A percentile compares a stretch with the other conserved stretches of the same genome.
Evolutionary conservation across 2,888 invertebrate species (phyloP).

Genomic region (Drosophila fulvimacula): DNA sequence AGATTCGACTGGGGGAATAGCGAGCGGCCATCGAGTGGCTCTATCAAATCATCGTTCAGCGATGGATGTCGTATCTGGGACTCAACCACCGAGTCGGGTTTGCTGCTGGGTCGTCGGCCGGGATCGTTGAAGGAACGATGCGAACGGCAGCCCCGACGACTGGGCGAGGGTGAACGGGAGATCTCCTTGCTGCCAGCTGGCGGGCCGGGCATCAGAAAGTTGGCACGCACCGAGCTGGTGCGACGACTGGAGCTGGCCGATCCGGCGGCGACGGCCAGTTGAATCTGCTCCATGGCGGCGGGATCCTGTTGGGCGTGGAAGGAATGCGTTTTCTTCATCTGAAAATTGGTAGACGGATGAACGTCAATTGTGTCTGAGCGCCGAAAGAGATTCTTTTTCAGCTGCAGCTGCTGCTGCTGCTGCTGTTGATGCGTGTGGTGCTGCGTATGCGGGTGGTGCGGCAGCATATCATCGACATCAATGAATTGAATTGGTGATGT

Average conservation of each 20-base stretch:
- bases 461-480: conserved; percentile 81
- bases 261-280: conserved; percentile 71
- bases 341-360: conserved; percentile 84
- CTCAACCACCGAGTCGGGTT: conserved; percentile 82
- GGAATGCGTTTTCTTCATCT: conserved; percentile 85
- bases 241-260: conserved; percentile 81
- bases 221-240: conserved; percentile 84
- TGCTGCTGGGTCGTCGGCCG: conserved; percentile 78
- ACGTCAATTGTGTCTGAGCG: conserved; percentile 85
- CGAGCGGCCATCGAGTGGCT: conserved; percentile 72
- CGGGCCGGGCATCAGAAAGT: conserved; percentile 83
- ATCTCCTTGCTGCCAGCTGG: conserved; percentile 79
- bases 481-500: conserved; percentile 83
- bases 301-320: conserved; percentile 85
- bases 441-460: conserved; percentile 70
- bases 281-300: conserved; percentile 82
- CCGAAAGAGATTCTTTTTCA: conserved; percentile 84
- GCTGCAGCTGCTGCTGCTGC: conserved; percentile 70
- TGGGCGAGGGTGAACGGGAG: conserved; percentile 84
- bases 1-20: conserved; percentile 81
- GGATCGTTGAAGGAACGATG: conserved; percentile 85
- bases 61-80: conserved; percentile 84
- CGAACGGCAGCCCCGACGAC: conserved; percentile 84
- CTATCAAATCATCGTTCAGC: conserved; percentile 84
- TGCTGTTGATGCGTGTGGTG: conserved; percentile 75